phyloP scores from a whole-genome alignment of 2,113 vertebrate species.

The Tupaia tana region DNA sequence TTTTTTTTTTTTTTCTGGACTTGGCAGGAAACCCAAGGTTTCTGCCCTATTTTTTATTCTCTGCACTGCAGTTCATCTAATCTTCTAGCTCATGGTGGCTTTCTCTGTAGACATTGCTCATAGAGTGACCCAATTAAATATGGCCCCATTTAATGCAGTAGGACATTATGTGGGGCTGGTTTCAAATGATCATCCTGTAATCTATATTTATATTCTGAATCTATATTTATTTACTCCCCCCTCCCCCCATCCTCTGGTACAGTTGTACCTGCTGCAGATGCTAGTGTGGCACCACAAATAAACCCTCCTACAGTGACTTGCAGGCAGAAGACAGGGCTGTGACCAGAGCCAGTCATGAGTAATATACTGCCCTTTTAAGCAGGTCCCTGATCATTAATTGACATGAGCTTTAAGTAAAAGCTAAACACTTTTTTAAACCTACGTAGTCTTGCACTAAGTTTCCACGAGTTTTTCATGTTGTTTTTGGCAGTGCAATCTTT shows the following conservation, averaged over 20 bases:
- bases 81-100: constrained; percentile 59
- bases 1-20: constrained; percentile 60
- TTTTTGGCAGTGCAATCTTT: neutral
- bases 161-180: constrained; percentile 2
- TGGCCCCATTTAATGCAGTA: constrained; percentile 37
- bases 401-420: constrained; percentile 47
- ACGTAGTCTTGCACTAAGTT: constrained; percentile 26
- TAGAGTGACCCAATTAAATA: constrained; percentile 73
- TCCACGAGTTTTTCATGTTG: constrained; percentile 31
- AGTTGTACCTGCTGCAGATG: neutral
- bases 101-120: constrained; percentile 59
- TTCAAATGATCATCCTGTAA: constrained; percentile 53
- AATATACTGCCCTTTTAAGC: constrained; percentile 9
- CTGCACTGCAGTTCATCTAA: constrained; percentile 55
- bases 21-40: constrained; percentile 73
- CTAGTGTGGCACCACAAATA: neutral
- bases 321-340: neutral
- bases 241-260: neutral
- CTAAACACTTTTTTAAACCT: constrained; percentile 37
- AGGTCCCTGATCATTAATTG: neutral
- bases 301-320: neutral
- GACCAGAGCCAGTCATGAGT: neutral
- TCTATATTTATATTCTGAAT: constrained; percentile 15
- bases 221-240: neutral
- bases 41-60: constrained; percentile 72